Conservation (phyloP, 2,888 invertebrate species). For the Phasia obesa region DNA sequence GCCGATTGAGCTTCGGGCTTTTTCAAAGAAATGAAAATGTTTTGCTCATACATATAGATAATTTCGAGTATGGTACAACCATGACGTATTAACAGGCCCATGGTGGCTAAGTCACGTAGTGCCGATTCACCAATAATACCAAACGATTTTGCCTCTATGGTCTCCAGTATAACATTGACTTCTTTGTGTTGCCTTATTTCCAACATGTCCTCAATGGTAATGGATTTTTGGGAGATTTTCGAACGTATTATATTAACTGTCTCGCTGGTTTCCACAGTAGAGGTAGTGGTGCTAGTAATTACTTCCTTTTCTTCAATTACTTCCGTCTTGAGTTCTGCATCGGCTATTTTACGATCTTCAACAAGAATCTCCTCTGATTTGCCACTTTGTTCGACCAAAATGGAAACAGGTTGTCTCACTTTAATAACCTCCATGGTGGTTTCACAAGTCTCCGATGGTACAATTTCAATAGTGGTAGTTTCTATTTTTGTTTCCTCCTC, state of each 20-base stretch:
- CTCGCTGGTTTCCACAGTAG: conserved; percentile 82
- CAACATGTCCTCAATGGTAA: conserved; percentile 84
- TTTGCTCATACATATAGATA: conserved; percentile 89
- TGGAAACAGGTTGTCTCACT: conserved; percentile 77
- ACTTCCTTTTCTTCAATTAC: conserved; percentile 77
- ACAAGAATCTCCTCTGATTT: conserved; percentile 83
- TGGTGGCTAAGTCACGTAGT: conserved; percentile 90
- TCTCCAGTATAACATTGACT: conserved; percentile 89
- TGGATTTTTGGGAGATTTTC: conserved; percentile 80
- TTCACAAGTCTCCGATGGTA: conserved; percentile 74
- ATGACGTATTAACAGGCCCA: conserved; percentile 89
- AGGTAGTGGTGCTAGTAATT: conserved; percentile 73
- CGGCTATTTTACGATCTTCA: conserved; percentile 81
- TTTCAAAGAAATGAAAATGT: conserved; percentile 90
- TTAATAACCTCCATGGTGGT: conserved; percentile 78
- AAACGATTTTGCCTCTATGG: conserved; percentile 90
- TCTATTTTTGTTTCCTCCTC: conserved; percentile 75
- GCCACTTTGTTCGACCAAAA: conserved; percentile 81
- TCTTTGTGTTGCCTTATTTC: conserved; percentile 86
- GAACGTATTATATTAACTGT: conserved; percentile 83
- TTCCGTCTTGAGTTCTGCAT: conserved; percentile 71
- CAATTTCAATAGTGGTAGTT: conserved; percentile 77
- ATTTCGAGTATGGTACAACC: conserved; percentile 90
- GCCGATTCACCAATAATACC: conserved; percentile 89
- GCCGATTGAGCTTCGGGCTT: conserved; percentile 93